Evolutionary conservation across 2,113 vertebrate genomes (phyloP).

Genomic region (Tonatia bakeri): DNA sequence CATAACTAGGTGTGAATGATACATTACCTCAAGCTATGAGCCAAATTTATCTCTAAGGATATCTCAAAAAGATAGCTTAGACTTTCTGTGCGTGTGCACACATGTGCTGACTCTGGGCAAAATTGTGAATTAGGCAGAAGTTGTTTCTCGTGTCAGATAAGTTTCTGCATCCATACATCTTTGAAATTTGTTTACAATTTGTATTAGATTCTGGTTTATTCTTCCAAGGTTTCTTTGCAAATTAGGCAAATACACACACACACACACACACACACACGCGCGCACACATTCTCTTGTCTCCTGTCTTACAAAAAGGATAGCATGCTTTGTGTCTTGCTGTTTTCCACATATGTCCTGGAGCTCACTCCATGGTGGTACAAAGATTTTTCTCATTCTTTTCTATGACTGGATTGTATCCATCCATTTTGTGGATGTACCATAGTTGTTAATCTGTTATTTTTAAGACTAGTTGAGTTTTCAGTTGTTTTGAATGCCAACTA

Average conservation of each 20-base stretch:
- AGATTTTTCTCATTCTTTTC: not conserved
- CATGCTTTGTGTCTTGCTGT: not conserved
- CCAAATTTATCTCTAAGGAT: not conserved
- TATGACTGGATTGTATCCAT: not conserved
- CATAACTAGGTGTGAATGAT: not conserved
- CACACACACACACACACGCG: not conserved
- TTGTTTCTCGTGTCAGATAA: not conserved
- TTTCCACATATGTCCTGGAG: not conserved
- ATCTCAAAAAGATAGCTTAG: not conserved
- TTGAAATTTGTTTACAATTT: slow-evolving; percentile 1
- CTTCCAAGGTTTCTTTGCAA: not conserved
- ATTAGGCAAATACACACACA: not conserved
- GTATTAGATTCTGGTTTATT: not conserved
- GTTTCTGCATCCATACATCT: not conserved
- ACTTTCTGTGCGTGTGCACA: not conserved
- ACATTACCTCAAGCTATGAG: not conserved
- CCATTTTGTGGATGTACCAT: not conserved
- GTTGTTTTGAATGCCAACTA: not conserved
- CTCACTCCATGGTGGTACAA: not conserved
- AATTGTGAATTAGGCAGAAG: not conserved
- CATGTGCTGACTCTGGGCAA: not conserved
- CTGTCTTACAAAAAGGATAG: not conserved
- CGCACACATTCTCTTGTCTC: not conserved
- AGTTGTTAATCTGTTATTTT: not conserved
- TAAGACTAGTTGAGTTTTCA: slow-evolving; percentile 15